Base-by-base conservation (phyloP, 2,113 vertebrate species). In the Rhea americana region DNA sequence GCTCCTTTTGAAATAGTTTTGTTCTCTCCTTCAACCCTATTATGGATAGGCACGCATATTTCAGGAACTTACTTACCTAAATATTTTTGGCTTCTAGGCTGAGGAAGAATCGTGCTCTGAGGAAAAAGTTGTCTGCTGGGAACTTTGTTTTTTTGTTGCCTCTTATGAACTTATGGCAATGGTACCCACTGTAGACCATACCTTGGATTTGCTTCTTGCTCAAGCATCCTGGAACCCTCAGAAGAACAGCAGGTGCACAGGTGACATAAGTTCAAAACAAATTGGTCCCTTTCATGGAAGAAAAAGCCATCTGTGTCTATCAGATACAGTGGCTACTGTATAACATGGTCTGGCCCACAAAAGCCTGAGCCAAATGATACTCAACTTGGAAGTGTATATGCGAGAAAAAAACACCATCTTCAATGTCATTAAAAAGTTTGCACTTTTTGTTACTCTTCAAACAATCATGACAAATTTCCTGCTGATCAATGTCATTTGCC, bases 241-340 rank as follows among this genome's bases (percentile, higher is more conserved):
- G 59, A 77, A 66, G 3, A 47, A 16, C 25, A 43, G 22, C 5
- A 41, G 21, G 25, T 83, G 30, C 18, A 47, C 55, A 80, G 28
- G 47, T 7, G 2, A 13, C 5, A 8, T 19, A 86, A 35, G 1
- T 71, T 89, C 28, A 41, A 45, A 84, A 75, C 2, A 63, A 63
- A 45, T n/a, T 30, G 2, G 12, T 28, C 8, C 2, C 8, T 0
- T 0, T 35, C 6, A 9, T 5, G 25, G 25, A 71, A 78, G 35
- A 67, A 62, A 66, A 83, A 77, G 18, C 5, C 56, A 84, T 32
- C 7, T 18, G 48, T 71, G 5, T 39, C 65, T 81, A 41, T n/a
- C 45, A 67, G 28, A 8, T 39, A 35, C 19, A 66, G 73, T 14
- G 8, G 19, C 41, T 81, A 47, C 17, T 43, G 24, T n/a, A 74